Conservation (phyloP, 2,797 vertebrate genomes). For the Rhyacichthys aspro region DNA sequence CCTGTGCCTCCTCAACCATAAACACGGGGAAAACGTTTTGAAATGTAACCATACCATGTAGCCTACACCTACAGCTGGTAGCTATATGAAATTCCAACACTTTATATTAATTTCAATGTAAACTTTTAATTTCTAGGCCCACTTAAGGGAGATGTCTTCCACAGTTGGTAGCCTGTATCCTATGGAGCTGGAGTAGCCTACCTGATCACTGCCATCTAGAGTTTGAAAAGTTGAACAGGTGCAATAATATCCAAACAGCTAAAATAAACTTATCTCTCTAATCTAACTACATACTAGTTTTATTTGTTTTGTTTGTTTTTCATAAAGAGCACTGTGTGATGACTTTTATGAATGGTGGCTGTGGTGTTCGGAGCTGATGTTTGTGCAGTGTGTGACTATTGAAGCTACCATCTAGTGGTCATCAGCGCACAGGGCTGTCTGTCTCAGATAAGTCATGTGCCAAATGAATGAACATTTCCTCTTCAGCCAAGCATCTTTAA, state of each 20-base stretch:
- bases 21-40: too few relatives aligned
- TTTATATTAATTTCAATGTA: neutral
- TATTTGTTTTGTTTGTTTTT: too few relatives aligned
- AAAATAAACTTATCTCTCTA: neutral
- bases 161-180: neutral
- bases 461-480: too few relatives aligned
- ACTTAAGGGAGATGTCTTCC: neutral
- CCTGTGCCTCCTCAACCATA: too few relatives aligned
- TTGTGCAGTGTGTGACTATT: neutral
- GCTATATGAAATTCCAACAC: too few relatives aligned
- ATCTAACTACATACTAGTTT: neutral
- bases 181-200: neutral
- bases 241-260: neutral
- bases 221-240: slow-evolving; percentile 4
- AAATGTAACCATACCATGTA: too few relatives aligned
- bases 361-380: too few relatives aligned
- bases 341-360: neutral
- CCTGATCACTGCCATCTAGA: slow-evolving; percentile 7
- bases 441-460: too few relatives aligned
- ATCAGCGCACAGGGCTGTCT: neutral
- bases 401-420: slow-evolving; percentile 39
- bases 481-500: too few relatives aligned
- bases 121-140: too few relatives aligned
- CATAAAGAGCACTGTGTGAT: too few relatives aligned
- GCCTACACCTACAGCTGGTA: too few relatives aligned